phyloP scores from a whole-genome alignment of 2,888 invertebrate genomes.

The Oxyteleia sp. region DNA sequence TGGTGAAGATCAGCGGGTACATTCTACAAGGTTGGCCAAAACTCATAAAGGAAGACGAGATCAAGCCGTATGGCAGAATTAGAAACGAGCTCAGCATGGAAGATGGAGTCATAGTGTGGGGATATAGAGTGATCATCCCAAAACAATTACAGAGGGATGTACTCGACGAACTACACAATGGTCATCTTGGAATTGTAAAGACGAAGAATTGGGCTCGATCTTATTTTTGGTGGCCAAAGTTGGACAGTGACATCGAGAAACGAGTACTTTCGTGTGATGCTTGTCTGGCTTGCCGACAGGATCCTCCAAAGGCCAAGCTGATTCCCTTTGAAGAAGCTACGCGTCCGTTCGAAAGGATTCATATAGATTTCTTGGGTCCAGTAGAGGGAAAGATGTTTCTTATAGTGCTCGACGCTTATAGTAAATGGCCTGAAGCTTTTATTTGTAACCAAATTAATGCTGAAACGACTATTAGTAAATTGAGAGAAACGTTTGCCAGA shows the following conservation, averaged over 20 bases:
- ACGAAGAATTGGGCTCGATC: conserved; percentile 64
- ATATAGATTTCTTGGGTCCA: conserved; percentile 68
- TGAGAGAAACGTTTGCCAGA: conserved; percentile 63
- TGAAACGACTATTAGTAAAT: conserved; percentile 30
- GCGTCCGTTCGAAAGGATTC: conserved; percentile 60
- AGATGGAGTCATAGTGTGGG: conserved; percentile 72
- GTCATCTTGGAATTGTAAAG: conserved; percentile 64
- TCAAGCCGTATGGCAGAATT: conserved; percentile 16
- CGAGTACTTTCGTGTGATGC: conserved; percentile 39
- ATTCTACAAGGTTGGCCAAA: conserved; percentile 72
- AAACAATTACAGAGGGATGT: conserved; percentile 24
- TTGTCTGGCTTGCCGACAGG: conserved; percentile 45
- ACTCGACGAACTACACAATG: conserved; percentile 57
- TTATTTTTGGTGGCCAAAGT: conserved; percentile 70
- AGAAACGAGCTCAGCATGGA: conserved; percentile 53
- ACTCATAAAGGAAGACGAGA: conserved; percentile 4
- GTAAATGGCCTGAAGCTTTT: conserved; percentile 51
- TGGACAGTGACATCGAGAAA: conserved; percentile 67
- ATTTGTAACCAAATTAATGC: conserved; percentile 68
- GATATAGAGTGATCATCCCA: conserved; percentile 74
- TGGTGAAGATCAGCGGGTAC: conserved; percentile 36
- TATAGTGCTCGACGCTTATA: conserved; percentile 36
- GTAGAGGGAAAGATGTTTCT: conserved; percentile 42
- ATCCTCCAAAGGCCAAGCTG: neutral
- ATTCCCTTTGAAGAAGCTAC: no score